These are phyloP conservation scores for Pseudopleuronectes americanus DNA, from an alignment of 2,797 vertebrate genomes.

Conservation along the genomic window DNA sequence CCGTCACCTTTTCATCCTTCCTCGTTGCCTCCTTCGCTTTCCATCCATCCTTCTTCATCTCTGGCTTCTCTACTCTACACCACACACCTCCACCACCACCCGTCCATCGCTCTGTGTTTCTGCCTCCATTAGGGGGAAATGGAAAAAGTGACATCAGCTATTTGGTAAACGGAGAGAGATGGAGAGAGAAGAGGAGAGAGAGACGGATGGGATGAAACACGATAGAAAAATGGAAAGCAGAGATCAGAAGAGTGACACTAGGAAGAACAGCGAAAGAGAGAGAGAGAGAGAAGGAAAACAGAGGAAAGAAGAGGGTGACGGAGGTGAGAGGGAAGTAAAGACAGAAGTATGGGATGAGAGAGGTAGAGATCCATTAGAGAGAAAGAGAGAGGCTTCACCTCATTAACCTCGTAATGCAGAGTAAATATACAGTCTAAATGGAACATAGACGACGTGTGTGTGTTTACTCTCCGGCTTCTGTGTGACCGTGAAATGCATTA, in stretches of 20 bases:
- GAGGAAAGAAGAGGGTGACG: slow-evolving; percentile 5
- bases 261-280: slow-evolving; percentile 15
- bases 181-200: slow-evolving; percentile 47
- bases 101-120: slow-evolving; percentile 76
- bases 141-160: slow-evolving; percentile 82
- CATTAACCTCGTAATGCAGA: slow-evolving; percentile 76
- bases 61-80: slow-evolving; percentile 19
- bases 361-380: slow-evolving; percentile 62
- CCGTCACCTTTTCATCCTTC: slow-evolving; percentile 69
- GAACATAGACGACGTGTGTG: slow-evolving; percentile 55
- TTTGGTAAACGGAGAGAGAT: slow-evolving; percentile 78
- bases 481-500: slow-evolving; percentile 29
- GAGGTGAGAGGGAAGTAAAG: not conserved
- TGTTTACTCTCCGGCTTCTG: slow-evolving; percentile 47
- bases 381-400: slow-evolving; percentile 66
- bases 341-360: slow-evolving; percentile 21
- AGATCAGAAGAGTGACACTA: slow-evolving; percentile 60
- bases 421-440: slow-evolving; percentile 77
- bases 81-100: slow-evolving; percentile 43
- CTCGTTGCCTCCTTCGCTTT: slow-evolving; percentile 62
- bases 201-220: slow-evolving; percentile 38
- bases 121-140: slow-evolving; percentile 78
- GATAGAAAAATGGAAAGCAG: slow-evolving; percentile 28
- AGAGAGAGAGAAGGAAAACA: slow-evolving; percentile 7
- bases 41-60: slow-evolving; percentile 73